phyloP scores from a whole-genome alignment of 2,113 vertebrate species.

The Sander vitreus region DNA sequence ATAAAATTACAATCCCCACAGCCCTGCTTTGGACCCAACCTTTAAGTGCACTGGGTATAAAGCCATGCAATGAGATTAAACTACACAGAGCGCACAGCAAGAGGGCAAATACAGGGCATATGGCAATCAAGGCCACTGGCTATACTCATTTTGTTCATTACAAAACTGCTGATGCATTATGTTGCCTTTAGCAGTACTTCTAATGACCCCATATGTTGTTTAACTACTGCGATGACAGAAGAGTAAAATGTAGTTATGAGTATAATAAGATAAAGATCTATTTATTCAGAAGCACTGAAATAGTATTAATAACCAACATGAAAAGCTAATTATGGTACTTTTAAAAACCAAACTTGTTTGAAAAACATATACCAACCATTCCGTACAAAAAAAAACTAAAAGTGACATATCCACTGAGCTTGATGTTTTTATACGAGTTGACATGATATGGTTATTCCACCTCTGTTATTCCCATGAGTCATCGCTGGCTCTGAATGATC shows the following conservation, averaged over 20 bases:
- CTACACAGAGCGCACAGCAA: not conserved
- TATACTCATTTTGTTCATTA: conserved; percentile 52
- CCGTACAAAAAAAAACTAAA: not conserved
- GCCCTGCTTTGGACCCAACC: not conserved
- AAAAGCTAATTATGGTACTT: not conserved
- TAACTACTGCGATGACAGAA: not conserved
- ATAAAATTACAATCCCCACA: not conserved
- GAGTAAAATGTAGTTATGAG: conserved; percentile 9
- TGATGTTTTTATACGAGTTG: conserved; percentile 25
- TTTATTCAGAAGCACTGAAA: not conserved
- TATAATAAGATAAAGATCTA: not conserved
- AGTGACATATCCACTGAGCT: conserved; percentile 12
- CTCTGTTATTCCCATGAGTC: conserved; percentile 53
- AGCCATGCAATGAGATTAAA: conserved; percentile 31
- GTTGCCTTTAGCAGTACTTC: conserved; percentile 34
- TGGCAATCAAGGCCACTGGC: conserved; percentile 58
- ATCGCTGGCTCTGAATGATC: conserved; percentile 47
- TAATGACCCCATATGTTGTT: conserved; percentile 54
- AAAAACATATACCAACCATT: not conserved
- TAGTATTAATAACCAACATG: not conserved
- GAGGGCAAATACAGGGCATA: conserved; percentile 49
- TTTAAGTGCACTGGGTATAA: conserved; percentile 17
- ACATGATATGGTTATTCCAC: conserved; percentile 50
- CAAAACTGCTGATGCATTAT: conserved; percentile 53
- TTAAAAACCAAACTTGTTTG: not conserved